phyloP scores from a whole-genome alignment of 2,888 invertebrate species.

The Agrochola lychnidis region DNA sequence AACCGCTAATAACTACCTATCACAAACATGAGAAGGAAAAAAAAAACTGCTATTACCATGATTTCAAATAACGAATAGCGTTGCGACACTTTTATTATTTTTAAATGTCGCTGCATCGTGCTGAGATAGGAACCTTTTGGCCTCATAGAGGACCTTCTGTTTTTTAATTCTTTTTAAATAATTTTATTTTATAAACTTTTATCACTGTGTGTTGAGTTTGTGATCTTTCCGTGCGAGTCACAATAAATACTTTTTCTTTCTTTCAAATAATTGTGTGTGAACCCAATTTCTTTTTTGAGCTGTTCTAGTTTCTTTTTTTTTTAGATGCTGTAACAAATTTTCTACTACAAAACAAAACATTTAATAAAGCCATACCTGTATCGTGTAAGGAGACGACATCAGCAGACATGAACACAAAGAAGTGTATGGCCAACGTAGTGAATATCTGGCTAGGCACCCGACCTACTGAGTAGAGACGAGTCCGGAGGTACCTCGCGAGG shows the following conservation, averaged over 20 bases:
- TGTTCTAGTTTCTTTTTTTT: no score
- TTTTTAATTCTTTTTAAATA: no score
- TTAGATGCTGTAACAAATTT: not conserved
- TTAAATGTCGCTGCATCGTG: no score
- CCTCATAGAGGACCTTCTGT: no score
- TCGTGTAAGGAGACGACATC: conserved; percentile 77
- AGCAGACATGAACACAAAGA: conserved; percentile 68
- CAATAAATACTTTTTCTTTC: no score
- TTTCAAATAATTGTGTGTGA: no score
- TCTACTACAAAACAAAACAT: not conserved
- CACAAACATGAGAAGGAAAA: not conserved
- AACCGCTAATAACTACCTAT: no score
- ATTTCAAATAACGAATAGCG: not conserved
- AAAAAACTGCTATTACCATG: not conserved
- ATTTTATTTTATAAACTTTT: no score
- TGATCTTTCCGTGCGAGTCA: no score
- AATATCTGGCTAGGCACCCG: conserved; percentile 68
- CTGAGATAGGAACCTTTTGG: no score
- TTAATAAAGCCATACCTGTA: conserved; percentile 65
- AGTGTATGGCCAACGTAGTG: conserved; percentile 71
- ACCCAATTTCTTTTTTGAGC: not conserved
- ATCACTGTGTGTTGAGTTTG: no score
- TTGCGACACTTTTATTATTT: no score
- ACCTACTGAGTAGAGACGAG: conserved; percentile 71
- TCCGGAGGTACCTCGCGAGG: conserved; percentile 68